Evolutionary conservation across 2,888 invertebrate species (phyloP), one percentile per base, ranked within the genome.

Genomic region (Palloptera scutellata): DNA sequence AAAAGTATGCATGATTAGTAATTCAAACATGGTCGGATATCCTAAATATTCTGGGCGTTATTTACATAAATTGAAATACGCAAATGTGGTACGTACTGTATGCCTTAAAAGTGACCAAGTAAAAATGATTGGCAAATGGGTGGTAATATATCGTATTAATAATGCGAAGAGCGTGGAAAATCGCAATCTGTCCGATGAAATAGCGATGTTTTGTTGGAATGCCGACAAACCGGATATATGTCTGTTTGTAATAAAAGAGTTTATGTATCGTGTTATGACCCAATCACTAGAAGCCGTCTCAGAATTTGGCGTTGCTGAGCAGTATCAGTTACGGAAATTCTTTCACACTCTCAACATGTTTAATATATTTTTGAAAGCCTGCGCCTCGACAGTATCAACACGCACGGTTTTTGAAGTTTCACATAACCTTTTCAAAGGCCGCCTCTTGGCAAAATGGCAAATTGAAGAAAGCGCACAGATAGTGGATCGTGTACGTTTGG

Each of bases 81-180:
- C 78, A 5, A 73, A 76, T 63, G 85, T 89, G 73, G 86, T 87
- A 71, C 87, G 91, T 63, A 85, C 88, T 1, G 88, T 91, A 68
- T 85, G 93, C 61, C 89, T 91, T 0, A 88, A 89, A 80, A 91
- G 90, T 82, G 85, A 20, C 84, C 86, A 20, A 86, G 89, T 72
- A 82, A 86, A 64, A 52, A 86, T 92, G 20, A 86, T 85, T 66
- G 92, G 91, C 5, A 86, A 85, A 76, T 91, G 90, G 81, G 86
- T 93, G n/a, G 89, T 90, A 45, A 89, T 91, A 74, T 91, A 92
- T 79, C 89, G 92, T 73, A 87, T 88, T 15, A 88, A 86, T 72
- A 88, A 89, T 68, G 83, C 86, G 13, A 86, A 88, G 72, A 83
- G 85, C 12, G 85, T 94, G 54, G 92, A 91, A 67, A 80, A 84